These are phyloP conservation scores for Aselliscus stoliczkanus DNA, from an alignment of 2,797 vertebrate genomes.

Conservation along the genomic window DNA sequence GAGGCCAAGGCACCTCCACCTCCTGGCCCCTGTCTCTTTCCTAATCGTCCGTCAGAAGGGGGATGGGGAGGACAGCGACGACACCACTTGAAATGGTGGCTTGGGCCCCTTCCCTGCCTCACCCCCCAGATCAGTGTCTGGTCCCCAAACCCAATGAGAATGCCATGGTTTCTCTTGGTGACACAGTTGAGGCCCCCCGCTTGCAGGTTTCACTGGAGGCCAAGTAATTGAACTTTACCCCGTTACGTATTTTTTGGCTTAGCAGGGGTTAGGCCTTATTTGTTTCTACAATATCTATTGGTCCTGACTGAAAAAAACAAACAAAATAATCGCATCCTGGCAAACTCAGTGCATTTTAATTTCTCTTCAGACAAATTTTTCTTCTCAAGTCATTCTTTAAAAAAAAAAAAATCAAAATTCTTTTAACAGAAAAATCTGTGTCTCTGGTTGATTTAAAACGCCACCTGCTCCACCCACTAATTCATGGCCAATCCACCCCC, in stretches of 20 bases:
- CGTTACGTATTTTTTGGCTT: not conserved
- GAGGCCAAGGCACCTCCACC: too few relatives aligned
- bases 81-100: not conserved
- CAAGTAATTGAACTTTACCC: too few relatives aligned
- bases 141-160: not conserved
- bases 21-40: not conserved
- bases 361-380: not conserved
- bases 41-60: rapidly evolving
- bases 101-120: not conserved
- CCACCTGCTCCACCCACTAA: rapidly evolving
- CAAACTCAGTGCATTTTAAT: not conserved
- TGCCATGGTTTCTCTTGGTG: rapidly evolving
- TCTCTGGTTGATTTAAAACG: not conserved
- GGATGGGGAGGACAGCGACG: too few relatives aligned
- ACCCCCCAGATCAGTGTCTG: not conserved
- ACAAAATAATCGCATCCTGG: rapidly evolving
- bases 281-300: not conserved
- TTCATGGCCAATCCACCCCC: rapidly evolving
- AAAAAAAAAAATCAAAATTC: not conserved
- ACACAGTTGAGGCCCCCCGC: rapidly evolving
- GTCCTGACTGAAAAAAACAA: not conserved
- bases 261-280: rapidly evolving
- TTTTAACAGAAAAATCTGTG: not conserved
- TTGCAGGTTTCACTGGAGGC: not conserved
- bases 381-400: not conserved